Evolutionary conservation across 2,888 invertebrate species (phyloP).

Genomic region (Cremastinae sp.): DNA sequence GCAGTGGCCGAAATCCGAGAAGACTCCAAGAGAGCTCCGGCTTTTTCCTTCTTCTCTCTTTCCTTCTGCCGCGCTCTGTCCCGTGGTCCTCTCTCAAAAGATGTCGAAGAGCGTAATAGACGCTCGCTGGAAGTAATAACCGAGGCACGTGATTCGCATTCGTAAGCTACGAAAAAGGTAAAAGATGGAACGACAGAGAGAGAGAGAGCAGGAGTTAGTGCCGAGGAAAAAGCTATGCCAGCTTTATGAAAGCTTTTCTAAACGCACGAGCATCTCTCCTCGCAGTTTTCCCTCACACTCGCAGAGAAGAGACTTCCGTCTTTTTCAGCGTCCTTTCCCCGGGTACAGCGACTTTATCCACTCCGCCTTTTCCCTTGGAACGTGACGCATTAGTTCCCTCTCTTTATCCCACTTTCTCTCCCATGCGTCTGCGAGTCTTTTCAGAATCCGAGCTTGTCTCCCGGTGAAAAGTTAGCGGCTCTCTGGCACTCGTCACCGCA

Average conservation of each 20-base stretch:
- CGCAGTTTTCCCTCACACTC: slow-evolving; percentile 32
- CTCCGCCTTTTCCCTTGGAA: slow-evolving; percentile 34
- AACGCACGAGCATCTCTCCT: slow-evolving; percentile 50
- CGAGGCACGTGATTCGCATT: slow-evolving; percentile 62
- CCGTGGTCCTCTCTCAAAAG: slow-evolving; percentile 46
- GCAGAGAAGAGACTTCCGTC: slow-evolving; percentile 45
- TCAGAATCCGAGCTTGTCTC: slow-evolving; percentile 27
- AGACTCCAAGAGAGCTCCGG: slow-evolving; percentile 46
- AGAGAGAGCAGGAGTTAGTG: slow-evolving; percentile 6
- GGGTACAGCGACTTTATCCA: slow-evolving; percentile 56
- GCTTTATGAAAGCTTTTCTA: slow-evolving; percentile 60
- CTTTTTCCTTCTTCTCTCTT: background rate
- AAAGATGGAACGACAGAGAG: slow-evolving; percentile 16
- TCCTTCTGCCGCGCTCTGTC: slow-evolving; percentile 38
- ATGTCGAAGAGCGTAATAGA: slow-evolving; percentile 59
- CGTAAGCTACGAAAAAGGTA: slow-evolving; percentile 23
- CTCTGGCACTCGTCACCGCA: slow-evolving; percentile 29
- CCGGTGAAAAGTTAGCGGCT: slow-evolving; percentile 21
- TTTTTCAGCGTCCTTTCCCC: slow-evolving; percentile 45
- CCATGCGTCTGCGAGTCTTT: slow-evolving; percentile 21
- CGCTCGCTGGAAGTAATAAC: slow-evolving; percentile 59
- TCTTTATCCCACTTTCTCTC: slow-evolving; percentile 31
- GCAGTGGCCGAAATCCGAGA: slow-evolving; percentile 11
- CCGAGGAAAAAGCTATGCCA: slow-evolving; percentile 39
- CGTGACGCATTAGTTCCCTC: slow-evolving; percentile 53